Base-by-base conservation (phyloP, 1,140 invertebrate species). In the Cotesia glomerata region DNA sequence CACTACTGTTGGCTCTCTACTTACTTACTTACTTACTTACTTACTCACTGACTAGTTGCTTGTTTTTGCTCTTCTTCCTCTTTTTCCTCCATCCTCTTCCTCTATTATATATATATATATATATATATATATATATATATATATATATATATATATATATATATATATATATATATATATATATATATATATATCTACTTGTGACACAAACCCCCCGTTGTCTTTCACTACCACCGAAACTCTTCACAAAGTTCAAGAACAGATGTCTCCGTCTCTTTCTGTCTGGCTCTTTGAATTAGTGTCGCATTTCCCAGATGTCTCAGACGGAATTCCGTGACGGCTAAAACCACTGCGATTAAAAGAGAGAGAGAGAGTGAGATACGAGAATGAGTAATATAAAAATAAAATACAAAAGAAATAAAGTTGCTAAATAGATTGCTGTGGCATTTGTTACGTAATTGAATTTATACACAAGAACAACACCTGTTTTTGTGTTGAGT, bases 1-100 rank as follows among this genome's bases (percentile, higher is more conserved):
- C n/a, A 64, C 35, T 59, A 14, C n/a, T 32, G n/a, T 26, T 11
- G 32, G 13, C 49, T 11, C 62, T 45, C 26, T 32, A 63, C 45
- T 26, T 18, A 7, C 26, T 13, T 49, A 58, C 65, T 66, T 26
- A 26, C 16, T 45, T 16, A 34, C 58, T 49, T 49, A 36, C 3
- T 64, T 65, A 54, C 52, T 49, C 8, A 52, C 45, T 35, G 0
- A 5, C 16, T 11, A 8, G 18, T 26, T 26, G 26, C 26, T 26
- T 26, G 26, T 16, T 32, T 39, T 49, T 49, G 26, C 36, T 35
- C 16, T 39, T 54, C 59, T 49, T 32, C 61, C 14, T 54, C 52
- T 32, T 26, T 63, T 51, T 71, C 56, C 62, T 49, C 34, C 51
- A 16, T 68, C 49, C 45, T 5, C 59, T 54, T 77, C 69, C 65